Evolutionary conservation across 1,140 invertebrate genomes (phyloP).

Genomic region (Tetramorium simillimum): DNA sequence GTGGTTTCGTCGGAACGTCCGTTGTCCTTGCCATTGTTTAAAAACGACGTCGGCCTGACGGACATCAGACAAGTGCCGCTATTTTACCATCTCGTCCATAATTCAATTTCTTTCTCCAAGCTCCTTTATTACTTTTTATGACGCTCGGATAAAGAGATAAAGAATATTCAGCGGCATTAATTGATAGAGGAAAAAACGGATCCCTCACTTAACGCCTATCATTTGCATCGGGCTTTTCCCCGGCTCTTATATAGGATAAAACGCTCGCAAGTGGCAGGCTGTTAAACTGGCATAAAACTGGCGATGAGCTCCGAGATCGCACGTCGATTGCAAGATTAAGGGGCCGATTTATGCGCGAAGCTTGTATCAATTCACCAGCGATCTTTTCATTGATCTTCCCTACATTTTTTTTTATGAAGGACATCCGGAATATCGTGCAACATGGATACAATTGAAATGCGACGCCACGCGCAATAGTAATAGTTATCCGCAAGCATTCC

Average conservation of each 20-base stretch:
- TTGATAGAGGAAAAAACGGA: constrained; percentile 7
- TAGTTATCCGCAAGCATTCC: not conserved
- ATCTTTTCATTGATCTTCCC: not conserved
- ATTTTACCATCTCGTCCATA: not conserved
- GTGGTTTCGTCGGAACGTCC: not conserved
- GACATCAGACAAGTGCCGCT: not conserved
- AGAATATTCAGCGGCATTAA: constrained; percentile 5
- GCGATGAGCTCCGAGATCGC: not conserved
- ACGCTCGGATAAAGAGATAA: not conserved
- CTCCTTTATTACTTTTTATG: constrained; percentile 15
- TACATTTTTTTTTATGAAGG: not conserved
- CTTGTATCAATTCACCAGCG: not conserved
- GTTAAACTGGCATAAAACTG: constrained; percentile 9
- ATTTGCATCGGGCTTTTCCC: not conserved
- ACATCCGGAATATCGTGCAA: not conserved
- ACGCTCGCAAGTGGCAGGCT: not conserved
- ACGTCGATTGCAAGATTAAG: not conserved
- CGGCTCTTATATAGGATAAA: not conserved
- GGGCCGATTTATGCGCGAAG: not conserved
- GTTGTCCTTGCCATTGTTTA: not conserved
- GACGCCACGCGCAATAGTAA: not conserved
- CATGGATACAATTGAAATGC: not conserved
- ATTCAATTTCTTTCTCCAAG: constrained; percentile 13
- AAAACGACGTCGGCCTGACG: not conserved
- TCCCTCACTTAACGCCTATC: not conserved